Percentiles rank a stretch among this genome's conserved stretches.
Conservation (phyloP, 1,140 invertebrate genomes). For the Zaprionus tsacasi region DNA sequence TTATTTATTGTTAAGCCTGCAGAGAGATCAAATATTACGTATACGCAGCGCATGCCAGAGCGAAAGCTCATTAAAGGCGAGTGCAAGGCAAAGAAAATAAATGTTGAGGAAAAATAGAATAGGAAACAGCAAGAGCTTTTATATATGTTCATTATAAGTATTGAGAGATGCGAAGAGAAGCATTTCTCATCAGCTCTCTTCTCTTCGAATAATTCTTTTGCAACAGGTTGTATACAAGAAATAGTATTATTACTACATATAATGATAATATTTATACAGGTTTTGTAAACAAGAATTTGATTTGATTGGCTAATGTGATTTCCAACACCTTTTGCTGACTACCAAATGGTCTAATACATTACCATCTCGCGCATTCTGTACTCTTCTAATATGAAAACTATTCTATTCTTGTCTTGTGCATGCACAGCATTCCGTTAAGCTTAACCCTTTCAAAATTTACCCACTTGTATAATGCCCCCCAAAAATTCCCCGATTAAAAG, state of each 20-base stretch:
- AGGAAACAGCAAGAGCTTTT: slow-evolving; percentile 53
- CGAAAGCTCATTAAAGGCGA: slow-evolving; percentile 49
- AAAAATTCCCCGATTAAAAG: neutral
- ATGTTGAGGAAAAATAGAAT: slow-evolving; percentile 24
- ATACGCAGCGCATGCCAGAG: slow-evolving; percentile 56
- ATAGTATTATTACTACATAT: slow-evolving; percentile 11
- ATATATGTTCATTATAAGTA: neutral
- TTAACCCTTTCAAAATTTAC: neutral
- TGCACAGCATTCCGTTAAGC: slow-evolving; percentile 7
- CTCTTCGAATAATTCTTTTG: slow-evolving; percentile 19
- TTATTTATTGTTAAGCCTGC: slow-evolving; percentile 16
- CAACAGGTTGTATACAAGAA: slow-evolving; percentile 69
- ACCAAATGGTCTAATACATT: slow-evolving; percentile 29
- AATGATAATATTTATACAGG: neutral
- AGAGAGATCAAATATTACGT: slow-evolving; percentile 59
- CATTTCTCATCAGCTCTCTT: neutral
- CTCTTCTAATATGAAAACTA: slow-evolving; percentile 5
- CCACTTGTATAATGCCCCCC: neutral
- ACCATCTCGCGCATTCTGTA: slow-evolving; percentile 16
- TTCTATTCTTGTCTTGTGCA: slow-evolving; percentile 41
- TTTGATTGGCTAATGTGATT: slow-evolving; percentile 39
- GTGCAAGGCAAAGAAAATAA: slow-evolving; percentile 27
- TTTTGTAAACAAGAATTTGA: slow-evolving; percentile 24
- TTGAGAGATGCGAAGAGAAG: neutral
- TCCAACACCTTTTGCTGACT: slow-evolving; percentile 35